Evolutionary conservation across 2,113 vertebrate species (phyloP), one percentile per base, ranked within the genome.

Genomic region (Lophotis ruficrista): DNA sequence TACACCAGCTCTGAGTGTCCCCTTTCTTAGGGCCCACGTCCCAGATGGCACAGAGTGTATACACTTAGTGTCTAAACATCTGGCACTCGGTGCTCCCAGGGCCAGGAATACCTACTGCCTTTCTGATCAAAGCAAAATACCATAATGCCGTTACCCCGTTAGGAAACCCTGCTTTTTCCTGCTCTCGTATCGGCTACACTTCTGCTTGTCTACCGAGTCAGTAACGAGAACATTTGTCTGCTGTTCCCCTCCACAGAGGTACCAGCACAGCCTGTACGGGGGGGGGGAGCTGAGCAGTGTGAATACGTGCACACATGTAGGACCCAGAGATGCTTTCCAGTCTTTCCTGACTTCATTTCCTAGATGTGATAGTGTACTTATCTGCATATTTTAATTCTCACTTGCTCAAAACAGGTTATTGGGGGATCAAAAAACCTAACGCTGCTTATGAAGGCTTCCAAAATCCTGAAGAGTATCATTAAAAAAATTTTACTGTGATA

Each of bases 121-220:
- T 61, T 48, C 73, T 79, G 81, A 96, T 95, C 95, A 96, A 94
- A 95, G 91, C 69, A 61, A 91, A 78, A 91, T 69, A 68, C 61
- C 81, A 45, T 77, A 78, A 68, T 51, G 60, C 77, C 57, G 20
- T 50, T 93, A 69, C 9, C 12, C 65, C 31, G 11, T 65, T 28
- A 87, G 73, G 41, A 87, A 86, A 57, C 37, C 7, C 53, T 41
- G 76, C 12, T 30, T 78, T 88, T 43, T 23, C 38, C 86, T 58
- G 57, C 68, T 69, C 45, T 47, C 43, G 2, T n/a, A 15, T 73
- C 38, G 66, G 64, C 68, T 65, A 65, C 50, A 1, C 22, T 79
- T 33, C n/a, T 25, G 50, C 30, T 73, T 43, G 41, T 31, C 82
- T 43, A 20, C 57, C 4, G 85, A 83, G 58, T 92, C 83, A 90